Evolutionary conservation across 2,113 vertebrate species (phyloP), one percentile per base, ranked within the genome.

Genomic region (Nipponia nippon): DNA sequence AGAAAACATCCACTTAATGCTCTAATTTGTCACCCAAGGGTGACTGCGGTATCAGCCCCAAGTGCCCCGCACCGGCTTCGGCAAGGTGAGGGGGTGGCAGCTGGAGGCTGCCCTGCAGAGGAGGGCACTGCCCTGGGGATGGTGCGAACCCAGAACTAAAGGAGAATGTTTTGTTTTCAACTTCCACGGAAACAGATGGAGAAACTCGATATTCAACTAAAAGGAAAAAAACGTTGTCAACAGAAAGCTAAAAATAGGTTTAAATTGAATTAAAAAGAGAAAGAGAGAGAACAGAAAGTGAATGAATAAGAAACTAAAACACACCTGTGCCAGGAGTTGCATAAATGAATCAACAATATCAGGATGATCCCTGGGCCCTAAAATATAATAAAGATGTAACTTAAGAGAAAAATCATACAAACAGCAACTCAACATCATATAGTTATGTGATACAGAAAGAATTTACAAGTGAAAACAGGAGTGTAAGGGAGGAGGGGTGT

Each of bases 291-390:
- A 99, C 99, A 98, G 99, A 99, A 99, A 99, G 99, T 99, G 99
- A 99, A 99, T 99, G 99, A 99, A 99, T 99, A 99, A 99, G 99
- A 99, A 99, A 99, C 99, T 99, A 99, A 99, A 99, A 99, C 99
- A 99, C 99, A 99, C 99, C 99, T 99, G 99, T 99, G 99, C 99
- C 99, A 99, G 99, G 99, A 99, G 99, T 99, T 99, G 99, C 99
- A 99, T 99, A 99, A 99, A 99, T 99, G 99, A 99, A 99, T 99
- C 99, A 99, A 99, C 99, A 99, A 99, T 99, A 99, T 99, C 99
- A 99, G 99, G 99, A 99, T 99, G 99, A 99, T 99, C 99, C 99
- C 99, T 99, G 99, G 99, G 99, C 99, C 99, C 99, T 99, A 99
- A 99, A 99, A 99, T 99, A 99, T 99, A 99, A 99, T 99, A 99